Evolutionary conservation across 2,888 invertebrate species (phyloP), one percentile per base, ranked within the genome.

Genomic region (Lathronympha strigana): DNA sequence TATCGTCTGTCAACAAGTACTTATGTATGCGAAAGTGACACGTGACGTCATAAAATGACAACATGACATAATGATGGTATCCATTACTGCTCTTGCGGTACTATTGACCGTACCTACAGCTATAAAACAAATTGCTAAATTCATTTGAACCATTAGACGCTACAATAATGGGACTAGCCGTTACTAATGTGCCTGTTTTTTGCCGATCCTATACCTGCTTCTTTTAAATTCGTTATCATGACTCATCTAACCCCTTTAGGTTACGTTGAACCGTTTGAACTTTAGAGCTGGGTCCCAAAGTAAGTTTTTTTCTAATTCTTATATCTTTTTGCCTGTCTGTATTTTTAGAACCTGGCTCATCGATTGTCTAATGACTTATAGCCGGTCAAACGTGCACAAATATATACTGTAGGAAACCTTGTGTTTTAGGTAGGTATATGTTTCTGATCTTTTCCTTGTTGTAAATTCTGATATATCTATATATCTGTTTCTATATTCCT

Each of bases 231-330:
- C 31, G 38, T 68, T 72, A 72, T 69, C 43, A 68, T 80, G 81
- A 81, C 62, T 82, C 82, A 79, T 66, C 63, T 72, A 80, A 77
- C 78, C 78, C 78, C 79, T 78, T 79, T 66, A 72, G 71, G 70
- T 81, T 81, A 77, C 82, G 78, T 80, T 83, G 79, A 79, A 75
- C 78, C 73, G 74, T 73, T 71, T 74, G 72, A 72, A 76, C 73
- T 73, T 67, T 67, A 66, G 62, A 68, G n/a, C 61, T 9, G 9
- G 45, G 31, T 38, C 31, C 40, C 21, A 47, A 49, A 49, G n/a
- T 36, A 13, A 47, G 3, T 11, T 63, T 63, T 66, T 19, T 40
- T 61, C 62, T 40, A 64, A 51, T 25, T 67, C 45, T 47, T 64
- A 57, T 43, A 50, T 19, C 55, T 13, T 45, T 63, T 63, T 60